Percentiles rank a stretch among this genome's conserved stretches.
phyloP scores from a whole-genome alignment of 1,140 invertebrate genomes.

The Lucilia sericata region DNA sequence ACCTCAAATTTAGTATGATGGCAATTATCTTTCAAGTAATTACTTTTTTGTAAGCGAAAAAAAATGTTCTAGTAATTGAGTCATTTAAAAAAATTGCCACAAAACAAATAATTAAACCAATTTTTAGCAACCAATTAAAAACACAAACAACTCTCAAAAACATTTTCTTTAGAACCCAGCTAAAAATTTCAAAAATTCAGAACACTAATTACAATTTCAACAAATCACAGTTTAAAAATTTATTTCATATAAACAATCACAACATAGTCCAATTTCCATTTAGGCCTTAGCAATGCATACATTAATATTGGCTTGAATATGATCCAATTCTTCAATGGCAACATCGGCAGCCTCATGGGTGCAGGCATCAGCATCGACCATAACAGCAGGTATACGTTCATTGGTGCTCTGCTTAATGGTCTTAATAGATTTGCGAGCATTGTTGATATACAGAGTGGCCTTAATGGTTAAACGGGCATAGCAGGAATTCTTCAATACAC shows the following conservation, averaged over 20 bases:
- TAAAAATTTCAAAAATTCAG: background rate
- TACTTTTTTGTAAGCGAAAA: no score
- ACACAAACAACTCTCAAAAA: no score
- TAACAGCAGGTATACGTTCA: conserved; percentile 56
- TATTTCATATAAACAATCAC: conserved; percentile 11
- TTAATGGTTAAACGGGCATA: conserved; percentile 54
- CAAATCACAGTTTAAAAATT: background rate
- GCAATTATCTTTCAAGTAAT: no score
- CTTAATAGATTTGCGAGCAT: conserved; percentile 55
- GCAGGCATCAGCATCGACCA: conserved; percentile 56
- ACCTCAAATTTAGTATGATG: no score
- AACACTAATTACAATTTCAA: no score
- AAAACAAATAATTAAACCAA: no score
- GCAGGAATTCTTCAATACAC: conserved; percentile 51
- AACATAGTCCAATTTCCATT: conserved; percentile 28
- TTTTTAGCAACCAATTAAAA: no score
- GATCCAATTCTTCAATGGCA: conserved; percentile 53
- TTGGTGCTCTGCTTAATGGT: conserved; percentile 56
- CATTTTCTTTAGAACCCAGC: background rate
- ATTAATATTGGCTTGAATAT: conserved; percentile 53
- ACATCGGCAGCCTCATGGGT: conserved; percentile 55
- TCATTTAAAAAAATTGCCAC: no score
- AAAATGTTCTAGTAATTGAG: no score
- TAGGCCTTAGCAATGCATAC: conserved; percentile 48
- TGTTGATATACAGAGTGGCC: conserved; percentile 53